These are phyloP conservation scores for Belgica antarctica DNA, from an alignment of 2,888 invertebrate genomes.

Conservation along the genomic window DNA sequence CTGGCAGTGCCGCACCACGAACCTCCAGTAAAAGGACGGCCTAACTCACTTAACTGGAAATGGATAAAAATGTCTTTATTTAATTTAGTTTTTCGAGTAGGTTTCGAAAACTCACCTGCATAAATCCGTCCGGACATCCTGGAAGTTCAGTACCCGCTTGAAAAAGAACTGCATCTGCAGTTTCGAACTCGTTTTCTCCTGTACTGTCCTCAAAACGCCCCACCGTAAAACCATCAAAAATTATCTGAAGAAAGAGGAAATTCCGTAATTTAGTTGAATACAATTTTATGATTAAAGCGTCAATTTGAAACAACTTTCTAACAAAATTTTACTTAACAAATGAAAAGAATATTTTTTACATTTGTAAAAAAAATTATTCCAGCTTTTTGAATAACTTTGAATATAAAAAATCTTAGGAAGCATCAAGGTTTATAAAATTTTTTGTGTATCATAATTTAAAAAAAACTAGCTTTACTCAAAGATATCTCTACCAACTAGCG, in stretches of 20 bases:
- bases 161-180: slow-evolving; percentile 54
- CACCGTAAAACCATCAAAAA: slow-evolving; percentile 85
- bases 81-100: no score
- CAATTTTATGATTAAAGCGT: neutral
- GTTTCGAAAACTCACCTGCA: slow-evolving; percentile 80
- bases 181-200: slow-evolving; percentile 55
- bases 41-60: slow-evolving; percentile 74
- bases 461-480: no score
- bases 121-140: slow-evolving; percentile 84
- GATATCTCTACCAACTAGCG: no score
- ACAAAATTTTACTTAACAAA: no score
- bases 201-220: slow-evolving; percentile 72
- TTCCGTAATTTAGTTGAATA: no score
- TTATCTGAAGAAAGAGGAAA: slow-evolving; percentile 59
- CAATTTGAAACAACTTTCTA: neutral
- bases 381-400: no score
- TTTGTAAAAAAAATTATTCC: no score
- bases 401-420: no score
- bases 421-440: no score
- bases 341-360: no score
- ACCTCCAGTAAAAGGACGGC: slow-evolving; percentile 82
- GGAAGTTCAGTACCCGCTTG: slow-evolving; percentile 63
- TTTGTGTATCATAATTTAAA: no score
- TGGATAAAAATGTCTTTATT: neutral
- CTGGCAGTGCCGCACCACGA: slow-evolving; percentile 85